Evolutionary conservation across 2,888 invertebrate species (phyloP).

Genomic region (Morpho achilles): DNA sequence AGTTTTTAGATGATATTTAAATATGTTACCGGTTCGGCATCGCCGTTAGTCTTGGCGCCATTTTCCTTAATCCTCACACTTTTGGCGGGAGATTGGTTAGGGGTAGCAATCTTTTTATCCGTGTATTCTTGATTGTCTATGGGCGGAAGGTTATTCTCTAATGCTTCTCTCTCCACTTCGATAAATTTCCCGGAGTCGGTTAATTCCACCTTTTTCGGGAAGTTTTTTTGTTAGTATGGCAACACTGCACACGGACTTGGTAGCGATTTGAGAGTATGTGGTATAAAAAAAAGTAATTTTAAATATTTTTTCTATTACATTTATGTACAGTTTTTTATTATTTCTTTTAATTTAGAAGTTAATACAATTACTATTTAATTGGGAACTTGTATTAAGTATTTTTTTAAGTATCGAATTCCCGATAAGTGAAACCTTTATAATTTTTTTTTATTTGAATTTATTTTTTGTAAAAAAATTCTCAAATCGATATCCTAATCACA

Average conservation of each 20-base stretch:
- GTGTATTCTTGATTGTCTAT: slow-evolving; percentile 35
- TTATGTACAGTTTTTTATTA: not conserved
- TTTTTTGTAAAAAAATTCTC: not conserved
- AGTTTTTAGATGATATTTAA: too few relatives aligned
- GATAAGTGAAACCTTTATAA: too few relatives aligned
- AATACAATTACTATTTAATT: too few relatives aligned
- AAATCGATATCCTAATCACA: too few relatives aligned
- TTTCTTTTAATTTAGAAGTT: too few relatives aligned
- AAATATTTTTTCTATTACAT: not conserved
- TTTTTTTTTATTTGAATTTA: too few relatives aligned
- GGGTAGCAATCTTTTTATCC: slow-evolving; percentile 41
- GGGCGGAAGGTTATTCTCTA: slow-evolving; percentile 34
- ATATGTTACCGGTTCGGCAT: slow-evolving; percentile 39
- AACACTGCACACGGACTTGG: slow-evolving; percentile 45
- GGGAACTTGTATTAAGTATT: too few relatives aligned
- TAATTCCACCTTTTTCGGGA: slow-evolving; percentile 70
- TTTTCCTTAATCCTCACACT: slow-evolving; percentile 70
- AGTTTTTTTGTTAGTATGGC: slow-evolving; percentile 55
- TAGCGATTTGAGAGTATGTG: slow-evolving; percentile 26
- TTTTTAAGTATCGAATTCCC: too few relatives aligned
- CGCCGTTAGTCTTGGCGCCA: slow-evolving; percentile 54
- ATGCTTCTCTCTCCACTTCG: slow-evolving; percentile 64
- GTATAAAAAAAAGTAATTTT: not conserved
- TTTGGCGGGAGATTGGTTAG: slow-evolving; percentile 63
- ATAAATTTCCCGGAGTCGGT: slow-evolving; percentile 75